Evolutionary conservation across 2,113 vertebrate genomes (phyloP).

Genomic region (Anseranas semipalmata): DNA sequence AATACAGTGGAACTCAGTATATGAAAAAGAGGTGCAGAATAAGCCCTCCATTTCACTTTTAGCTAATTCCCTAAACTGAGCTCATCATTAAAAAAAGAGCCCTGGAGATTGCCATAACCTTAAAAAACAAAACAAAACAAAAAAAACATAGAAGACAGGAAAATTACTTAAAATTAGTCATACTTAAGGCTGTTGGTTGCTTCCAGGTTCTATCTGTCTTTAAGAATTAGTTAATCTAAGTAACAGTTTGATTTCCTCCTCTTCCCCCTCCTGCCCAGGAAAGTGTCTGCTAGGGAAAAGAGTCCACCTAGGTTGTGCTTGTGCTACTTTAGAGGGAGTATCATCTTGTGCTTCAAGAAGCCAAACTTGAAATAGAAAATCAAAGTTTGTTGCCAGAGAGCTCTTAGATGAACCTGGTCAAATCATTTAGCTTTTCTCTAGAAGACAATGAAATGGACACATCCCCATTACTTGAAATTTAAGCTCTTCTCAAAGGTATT

Average conservation of each 20-base stretch:
- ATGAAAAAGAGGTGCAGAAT: background rate
- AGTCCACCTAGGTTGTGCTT: background rate
- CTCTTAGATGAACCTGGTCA: background rate
- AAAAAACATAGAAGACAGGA: constrained; percentile 25
- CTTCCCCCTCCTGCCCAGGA: fast-evolving
- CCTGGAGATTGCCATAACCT: constrained; percentile 25
- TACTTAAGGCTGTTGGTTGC: background rate
- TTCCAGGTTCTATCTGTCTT: background rate
- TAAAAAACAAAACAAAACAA: constrained; percentile 62
- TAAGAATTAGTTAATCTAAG: background rate
- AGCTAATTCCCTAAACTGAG: background rate
- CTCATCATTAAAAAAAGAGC: background rate
- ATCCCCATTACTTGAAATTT: background rate
- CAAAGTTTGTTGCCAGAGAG: background rate
- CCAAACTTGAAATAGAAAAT: background rate
- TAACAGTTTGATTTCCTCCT: background rate
- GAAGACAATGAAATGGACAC: background rate
- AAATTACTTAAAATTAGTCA: background rate
- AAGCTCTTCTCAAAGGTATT: background rate
- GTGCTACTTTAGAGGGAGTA: background rate
- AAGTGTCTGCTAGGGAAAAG: background rate
- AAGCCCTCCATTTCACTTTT: background rate
- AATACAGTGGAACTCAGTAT: background rate
- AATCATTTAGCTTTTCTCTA: background rate
- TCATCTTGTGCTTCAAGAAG: background rate